Evolutionary conservation across 2,888 invertebrate genomes (phyloP).

Genomic region (Pseudolycoriella hygida): DNA sequence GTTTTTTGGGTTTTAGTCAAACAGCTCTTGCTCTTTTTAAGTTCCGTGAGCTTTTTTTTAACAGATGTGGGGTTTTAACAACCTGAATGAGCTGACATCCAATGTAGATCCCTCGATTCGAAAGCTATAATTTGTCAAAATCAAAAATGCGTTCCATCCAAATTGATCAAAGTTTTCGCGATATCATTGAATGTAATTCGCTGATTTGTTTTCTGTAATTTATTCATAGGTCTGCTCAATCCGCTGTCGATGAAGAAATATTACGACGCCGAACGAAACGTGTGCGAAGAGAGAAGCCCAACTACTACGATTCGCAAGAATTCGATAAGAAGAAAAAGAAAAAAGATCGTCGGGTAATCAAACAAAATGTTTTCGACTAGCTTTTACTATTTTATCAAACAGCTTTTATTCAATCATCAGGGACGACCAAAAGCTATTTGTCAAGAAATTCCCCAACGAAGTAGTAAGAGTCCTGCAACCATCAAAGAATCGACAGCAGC

Average conservation of each 20-base stretch:
- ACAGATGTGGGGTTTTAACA: too few relatives aligned
- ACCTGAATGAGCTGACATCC: too few relatives aligned
- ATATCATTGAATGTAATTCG: too few relatives aligned
- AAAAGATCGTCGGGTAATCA: constrained; percentile 17
- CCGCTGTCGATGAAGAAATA: constrained; percentile 17
- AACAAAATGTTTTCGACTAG: constrained; percentile 1
- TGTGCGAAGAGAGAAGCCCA: constrained; percentile 57
- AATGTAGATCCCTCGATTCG: too few relatives aligned
- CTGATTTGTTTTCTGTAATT: too few relatives aligned
- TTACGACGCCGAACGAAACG: constrained; percentile 46
- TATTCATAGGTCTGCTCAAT: constrained; percentile 26
- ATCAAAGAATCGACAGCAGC: constrained; percentile 29
- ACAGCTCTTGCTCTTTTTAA: too few relatives aligned
- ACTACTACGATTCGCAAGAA: constrained; percentile 67
- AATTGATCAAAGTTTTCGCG: too few relatives aligned
- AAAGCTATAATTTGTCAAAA: too few relatives aligned
- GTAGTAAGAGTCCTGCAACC: constrained; percentile 19
- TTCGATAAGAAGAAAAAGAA: constrained; percentile 59
- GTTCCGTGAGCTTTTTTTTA: too few relatives aligned
- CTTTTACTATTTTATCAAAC: too few relatives aligned
- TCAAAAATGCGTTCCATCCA: too few relatives aligned
- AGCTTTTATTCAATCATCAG: neutral
- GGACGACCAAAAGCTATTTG: constrained; percentile 4
- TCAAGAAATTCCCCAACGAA: constrained; percentile 17
- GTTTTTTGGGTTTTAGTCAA: too few relatives aligned